These are phyloP conservation scores for Bovichtus variegatus DNA, from an alignment of 2,797 vertebrate genomes.

Conservation along the genomic window DNA sequence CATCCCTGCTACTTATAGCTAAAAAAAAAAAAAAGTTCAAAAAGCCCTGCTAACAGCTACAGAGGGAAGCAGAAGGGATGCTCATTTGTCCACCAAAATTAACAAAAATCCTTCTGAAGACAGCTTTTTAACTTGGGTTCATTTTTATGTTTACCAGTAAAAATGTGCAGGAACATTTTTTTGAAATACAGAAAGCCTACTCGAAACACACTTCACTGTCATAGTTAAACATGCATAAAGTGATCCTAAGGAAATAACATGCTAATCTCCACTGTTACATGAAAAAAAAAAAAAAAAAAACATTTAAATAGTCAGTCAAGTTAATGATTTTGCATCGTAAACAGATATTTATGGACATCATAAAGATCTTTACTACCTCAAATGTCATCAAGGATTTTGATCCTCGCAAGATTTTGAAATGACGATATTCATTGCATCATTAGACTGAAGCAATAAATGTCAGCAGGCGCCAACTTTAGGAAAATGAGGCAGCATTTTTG, in stretches of 20 bases:
- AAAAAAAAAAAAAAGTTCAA: slow-evolving; percentile 60
- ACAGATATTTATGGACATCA: neutral
- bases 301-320: neutral
- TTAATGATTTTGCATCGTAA: neutral
- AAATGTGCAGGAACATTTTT: no score
- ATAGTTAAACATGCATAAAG: neutral
- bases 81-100: slow-evolving; percentile 32
- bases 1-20: slow-evolving; percentile 60
- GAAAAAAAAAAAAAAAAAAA: neutral
- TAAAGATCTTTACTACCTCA: no score
- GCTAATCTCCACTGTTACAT: neutral
- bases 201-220: neutral
- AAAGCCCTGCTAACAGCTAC: slow-evolving; percentile 35
- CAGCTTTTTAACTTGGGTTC: neutral
- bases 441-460: neutral
- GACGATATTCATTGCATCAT: neutral
- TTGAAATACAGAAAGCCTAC: neutral
- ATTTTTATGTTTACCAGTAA: neutral
- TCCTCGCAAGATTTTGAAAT: neutral
- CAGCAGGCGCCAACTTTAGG: neutral
- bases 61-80: slow-evolving; percentile 18
- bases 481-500: slow-evolving; percentile 4
- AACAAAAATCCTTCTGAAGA: neutral
- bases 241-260: neutral
- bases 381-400: neutral